phyloP scores from a whole-genome alignment of 2,888 invertebrate genomes.

The Leucoma salicis region DNA sequence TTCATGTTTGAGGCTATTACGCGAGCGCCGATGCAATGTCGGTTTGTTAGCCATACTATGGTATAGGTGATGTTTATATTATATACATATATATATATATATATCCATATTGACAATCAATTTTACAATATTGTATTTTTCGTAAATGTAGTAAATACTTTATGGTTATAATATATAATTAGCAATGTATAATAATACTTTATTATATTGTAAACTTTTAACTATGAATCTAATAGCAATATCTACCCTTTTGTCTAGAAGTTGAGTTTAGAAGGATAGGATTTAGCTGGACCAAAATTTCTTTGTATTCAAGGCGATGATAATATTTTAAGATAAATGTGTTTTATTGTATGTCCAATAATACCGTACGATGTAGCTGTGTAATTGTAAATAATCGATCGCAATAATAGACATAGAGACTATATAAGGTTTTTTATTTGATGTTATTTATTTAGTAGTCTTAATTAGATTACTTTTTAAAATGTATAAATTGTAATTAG shows the following conservation, averaged over 20 bases:
- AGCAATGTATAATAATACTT: conserved; percentile 37
- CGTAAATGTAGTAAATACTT: conserved; percentile 40
- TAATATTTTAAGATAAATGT: conserved; percentile 56
- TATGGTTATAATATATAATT: conserved; percentile 44
- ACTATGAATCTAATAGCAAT: conserved; percentile 60
- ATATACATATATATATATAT: too few relatives aligned
- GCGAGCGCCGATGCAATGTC: conserved; percentile 22
- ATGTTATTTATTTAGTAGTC: conserved; percentile 72
- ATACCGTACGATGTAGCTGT: conserved; percentile 45
- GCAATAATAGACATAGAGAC: conserved; percentile 75
- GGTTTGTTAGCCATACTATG: conserved; percentile 22
- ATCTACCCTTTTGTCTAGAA: conserved; percentile 64
- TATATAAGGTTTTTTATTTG: conserved; percentile 59
- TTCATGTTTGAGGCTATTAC: conserved; percentile 32
- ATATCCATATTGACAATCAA: conserved; percentile 28
- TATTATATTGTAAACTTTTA: conserved; percentile 56
- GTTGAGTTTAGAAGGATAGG: conserved; percentile 73
- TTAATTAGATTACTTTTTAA: conserved; percentile 57
- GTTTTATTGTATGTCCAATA: conserved; percentile 69
- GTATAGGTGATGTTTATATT: conserved; percentile 38
- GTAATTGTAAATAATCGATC: conserved; percentile 68
- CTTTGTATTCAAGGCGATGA: conserved; percentile 67
- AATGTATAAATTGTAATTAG: conserved; percentile 80
- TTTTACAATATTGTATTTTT: conserved; percentile 41
- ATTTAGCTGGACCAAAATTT: conserved; percentile 81